Conservation (phyloP, 2,113 vertebrate genomes). For the Antechinus flavipes region DNA sequence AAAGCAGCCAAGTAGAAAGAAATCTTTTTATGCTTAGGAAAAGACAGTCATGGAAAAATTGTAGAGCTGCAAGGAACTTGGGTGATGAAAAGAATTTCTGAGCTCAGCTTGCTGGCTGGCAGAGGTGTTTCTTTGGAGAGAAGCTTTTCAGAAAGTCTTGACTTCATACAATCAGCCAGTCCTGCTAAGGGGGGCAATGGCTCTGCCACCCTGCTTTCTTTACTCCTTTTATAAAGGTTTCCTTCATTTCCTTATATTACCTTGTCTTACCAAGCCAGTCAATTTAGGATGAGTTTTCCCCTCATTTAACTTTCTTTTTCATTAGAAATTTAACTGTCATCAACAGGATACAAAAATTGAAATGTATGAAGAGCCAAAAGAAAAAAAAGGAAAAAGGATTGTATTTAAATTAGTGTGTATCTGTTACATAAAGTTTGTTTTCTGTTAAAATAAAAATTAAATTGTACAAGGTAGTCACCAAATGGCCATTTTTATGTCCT, state of each 20-base stretch:
- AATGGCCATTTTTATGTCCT: background rate
- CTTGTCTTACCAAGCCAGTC: background rate
- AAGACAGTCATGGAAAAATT: background rate
- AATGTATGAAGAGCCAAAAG: background rate
- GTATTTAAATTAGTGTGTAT: background rate
- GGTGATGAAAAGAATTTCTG: constrained; percentile 5
- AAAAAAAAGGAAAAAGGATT: background rate
- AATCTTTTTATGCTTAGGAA: background rate
- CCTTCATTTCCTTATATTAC: background rate
- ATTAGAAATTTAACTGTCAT: background rate
- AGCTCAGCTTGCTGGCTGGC: background rate
- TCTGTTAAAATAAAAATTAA: background rate
- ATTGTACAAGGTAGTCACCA: background rate
- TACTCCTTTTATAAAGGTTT: background rate
- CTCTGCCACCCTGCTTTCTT: background rate
- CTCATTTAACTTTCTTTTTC: background rate
- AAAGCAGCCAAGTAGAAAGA: background rate
- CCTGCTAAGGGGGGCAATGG: background rate
- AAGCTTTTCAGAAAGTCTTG: constrained; percentile 7
- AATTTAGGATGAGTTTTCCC: background rate
- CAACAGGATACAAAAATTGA: background rate
- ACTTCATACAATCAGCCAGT: background rate
- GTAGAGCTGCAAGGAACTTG: background rate
- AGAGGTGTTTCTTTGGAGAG: background rate
- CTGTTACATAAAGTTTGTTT: background rate